Evolutionary conservation across 2,888 invertebrate species (phyloP).

Genomic region (Glaucopsyche alexis): DNA sequence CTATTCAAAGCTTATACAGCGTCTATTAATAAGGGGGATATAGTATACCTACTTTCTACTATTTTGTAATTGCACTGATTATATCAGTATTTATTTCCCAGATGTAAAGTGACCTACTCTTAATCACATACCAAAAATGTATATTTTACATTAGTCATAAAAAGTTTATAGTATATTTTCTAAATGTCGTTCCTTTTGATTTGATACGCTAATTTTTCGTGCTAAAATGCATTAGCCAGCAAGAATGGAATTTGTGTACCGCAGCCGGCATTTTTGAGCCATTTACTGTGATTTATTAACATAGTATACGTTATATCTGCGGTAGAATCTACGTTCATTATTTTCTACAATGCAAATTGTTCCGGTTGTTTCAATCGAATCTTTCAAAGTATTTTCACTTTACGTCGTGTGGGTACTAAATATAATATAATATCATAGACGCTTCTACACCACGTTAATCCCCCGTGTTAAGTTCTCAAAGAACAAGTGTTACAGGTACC

Average conservation of each 20-base stretch:
- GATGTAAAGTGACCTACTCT: too few relatives aligned
- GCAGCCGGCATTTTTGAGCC: constrained; percentile 52
- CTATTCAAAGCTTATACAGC: too few relatives aligned
- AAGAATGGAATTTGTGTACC: constrained; percentile 16
- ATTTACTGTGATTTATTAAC: constrained; percentile 61
- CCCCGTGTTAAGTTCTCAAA: too few relatives aligned
- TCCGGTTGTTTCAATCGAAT: constrained; percentile 17
- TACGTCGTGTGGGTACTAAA: not conserved
- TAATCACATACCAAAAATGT: not conserved
- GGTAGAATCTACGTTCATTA: constrained; percentile 49
- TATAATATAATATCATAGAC: not conserved
- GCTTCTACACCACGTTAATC: too few relatives aligned
- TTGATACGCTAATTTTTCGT: constrained; percentile 17
- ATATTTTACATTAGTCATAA: not conserved
- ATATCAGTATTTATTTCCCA: too few relatives aligned
- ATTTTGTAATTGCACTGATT: too few relatives aligned
- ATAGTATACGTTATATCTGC: constrained; percentile 36
- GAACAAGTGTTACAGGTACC: too few relatives aligned
- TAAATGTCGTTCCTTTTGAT: not conserved
- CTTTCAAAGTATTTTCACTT: not conserved
- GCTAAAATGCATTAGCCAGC: constrained; percentile 19
- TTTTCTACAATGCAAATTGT: constrained; percentile 43
- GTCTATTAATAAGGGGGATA: too few relatives aligned
- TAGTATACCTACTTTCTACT: too few relatives aligned
- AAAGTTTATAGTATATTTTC: not conserved